phyloP scores from a whole-genome alignment of 2,888 invertebrate genomes.

The Leucophenga maculata region DNA sequence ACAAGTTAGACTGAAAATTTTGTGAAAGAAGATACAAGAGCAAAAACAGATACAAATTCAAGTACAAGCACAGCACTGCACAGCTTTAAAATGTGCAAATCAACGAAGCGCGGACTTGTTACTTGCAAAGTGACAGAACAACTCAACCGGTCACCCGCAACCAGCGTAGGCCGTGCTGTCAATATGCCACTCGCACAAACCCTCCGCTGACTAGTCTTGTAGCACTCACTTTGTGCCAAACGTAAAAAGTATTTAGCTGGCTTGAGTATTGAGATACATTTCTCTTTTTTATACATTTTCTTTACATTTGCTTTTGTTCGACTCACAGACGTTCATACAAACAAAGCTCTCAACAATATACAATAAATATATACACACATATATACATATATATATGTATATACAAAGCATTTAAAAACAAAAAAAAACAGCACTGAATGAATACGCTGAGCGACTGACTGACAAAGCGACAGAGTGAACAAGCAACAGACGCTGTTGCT shows the following conservation, averaged over 20 bases:
- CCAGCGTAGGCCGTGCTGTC: not conserved
- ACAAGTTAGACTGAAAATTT: not conserved
- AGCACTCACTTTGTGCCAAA: not conserved
- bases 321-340: not conserved
- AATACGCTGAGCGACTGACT: conserved; percentile 3
- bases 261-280: conserved; percentile 3
- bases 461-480: not conserved
- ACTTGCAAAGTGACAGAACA: conserved; percentile 2
- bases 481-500: not conserved
- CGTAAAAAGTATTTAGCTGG: not conserved
- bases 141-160: not conserved
- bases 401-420: not conserved
- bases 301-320: conserved; percentile 6
- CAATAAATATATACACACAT: no score
- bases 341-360: not conserved
- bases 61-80: conserved; percentile 13
- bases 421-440: no score
- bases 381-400: no score
- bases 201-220: not conserved
- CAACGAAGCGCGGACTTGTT: conserved; percentile 52
- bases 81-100: conserved; percentile 34
- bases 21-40: not conserved
- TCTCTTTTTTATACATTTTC: not conserved
- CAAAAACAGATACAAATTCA: not conserved
- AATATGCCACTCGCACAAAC: conserved; percentile 28